Evolutionary conservation across 2,797 vertebrate genomes (phyloP), one percentile per base, ranked within the genome.

Genomic region (Sebastolobus alascanus): DNA sequence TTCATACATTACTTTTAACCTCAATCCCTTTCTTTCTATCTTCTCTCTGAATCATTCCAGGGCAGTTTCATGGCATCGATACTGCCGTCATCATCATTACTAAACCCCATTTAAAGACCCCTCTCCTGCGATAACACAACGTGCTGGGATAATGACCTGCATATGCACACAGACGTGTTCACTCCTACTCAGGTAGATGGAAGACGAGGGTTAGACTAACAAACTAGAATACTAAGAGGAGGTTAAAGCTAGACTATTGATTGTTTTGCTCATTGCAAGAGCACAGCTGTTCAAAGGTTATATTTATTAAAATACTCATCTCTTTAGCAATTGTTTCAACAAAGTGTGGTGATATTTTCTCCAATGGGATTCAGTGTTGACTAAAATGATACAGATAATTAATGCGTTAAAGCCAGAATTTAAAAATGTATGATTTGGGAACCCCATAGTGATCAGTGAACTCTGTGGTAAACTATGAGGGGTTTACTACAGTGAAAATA

Each of bases 81-180:
- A 8, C 13, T 33, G 63, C 10, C 14, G 31, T 68, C 77, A 65
- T 84, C n/a, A 43, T 38, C 63, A 52, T 70, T 43, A 66, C 67
- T 10, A 2, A 61, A 68, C 22, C 38, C 4, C 58, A 12, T 46
- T 78, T 78, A 67, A 46, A 63, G 65, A 68, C 50, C 77, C n/a
- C 55, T 64, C 18, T 59, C 8, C 73, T 18, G 58, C 40, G 27
- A 22, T 13, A 43, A 31, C 63, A n/a, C 73, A n/a, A 31, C 12
- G 1, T 2, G 52, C 16, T 9, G 68, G 35, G 52, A 70, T 50
- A 52, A 68, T 29, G 73, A 27, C 20, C 25, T 22, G 18, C 29
- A 11, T 18, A 9, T 8, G 60, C n/a, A 16, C 58, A 31, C 52
- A 16, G 29, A 43, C 11, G 8, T 68, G 10, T 25, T 58, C 31